A percentile compares a stretch with the other conserved stretches of the same genome.
Evolutionary conservation across 2,888 invertebrate species (phyloP).

Genomic region (Cerastoderma edule): DNA sequence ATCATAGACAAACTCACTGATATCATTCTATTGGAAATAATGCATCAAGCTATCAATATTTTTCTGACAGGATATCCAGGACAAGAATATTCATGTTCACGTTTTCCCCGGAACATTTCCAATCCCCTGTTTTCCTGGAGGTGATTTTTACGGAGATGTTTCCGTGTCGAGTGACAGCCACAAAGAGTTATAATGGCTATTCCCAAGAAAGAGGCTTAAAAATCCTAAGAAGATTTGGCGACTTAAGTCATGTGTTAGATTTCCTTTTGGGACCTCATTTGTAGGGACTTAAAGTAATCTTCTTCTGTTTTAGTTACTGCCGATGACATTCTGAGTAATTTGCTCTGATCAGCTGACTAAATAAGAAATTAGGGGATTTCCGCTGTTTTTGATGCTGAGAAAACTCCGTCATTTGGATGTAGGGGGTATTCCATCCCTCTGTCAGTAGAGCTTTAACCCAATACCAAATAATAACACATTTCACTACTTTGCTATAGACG

Average conservation of each 20-base stretch:
- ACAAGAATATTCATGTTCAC: conserved; percentile 16
- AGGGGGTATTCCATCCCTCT: no score
- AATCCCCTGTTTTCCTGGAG: conserved; percentile 8
- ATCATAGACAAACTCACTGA: no score
- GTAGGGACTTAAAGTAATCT: conserved; percentile 59
- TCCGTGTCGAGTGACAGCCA: conserved; percentile 10
- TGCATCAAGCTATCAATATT: no score
- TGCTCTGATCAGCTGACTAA: conserved; percentile 35
- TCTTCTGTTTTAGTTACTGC: conserved; percentile 39
- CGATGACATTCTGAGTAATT: conserved; percentile 38
- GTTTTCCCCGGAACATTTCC: neutral
- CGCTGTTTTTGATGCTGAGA: neutral
- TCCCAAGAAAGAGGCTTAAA: conserved; percentile 51
- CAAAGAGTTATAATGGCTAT: conserved; percentile 25
- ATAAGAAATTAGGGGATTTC: conserved; percentile 18
- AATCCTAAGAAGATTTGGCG: conserved; percentile 65
- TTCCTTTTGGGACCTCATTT: conserved; percentile 68
- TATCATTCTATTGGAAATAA: no score
- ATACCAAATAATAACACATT: no score
- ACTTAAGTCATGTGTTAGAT: conserved; percentile 60
- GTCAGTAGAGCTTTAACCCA: no score
- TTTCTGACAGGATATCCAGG: neutral
- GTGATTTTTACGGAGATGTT: conserved; percentile 11
- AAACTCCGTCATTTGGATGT: neutral
- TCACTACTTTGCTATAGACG: no score